Conservation (phyloP, 2,888 invertebrate genomes). For the Dynastes grantii region DNA sequence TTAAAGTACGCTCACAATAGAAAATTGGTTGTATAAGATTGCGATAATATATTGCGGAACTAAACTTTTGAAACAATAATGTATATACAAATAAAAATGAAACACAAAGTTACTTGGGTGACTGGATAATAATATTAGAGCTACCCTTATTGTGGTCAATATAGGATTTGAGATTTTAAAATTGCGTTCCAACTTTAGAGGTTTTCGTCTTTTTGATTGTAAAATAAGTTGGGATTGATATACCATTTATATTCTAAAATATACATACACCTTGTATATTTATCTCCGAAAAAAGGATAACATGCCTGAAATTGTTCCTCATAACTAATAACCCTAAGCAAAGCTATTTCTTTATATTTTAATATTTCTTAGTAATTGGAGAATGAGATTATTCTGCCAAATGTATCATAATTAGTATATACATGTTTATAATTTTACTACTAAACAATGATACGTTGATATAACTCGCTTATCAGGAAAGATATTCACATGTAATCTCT, state of each 20-base stretch:
- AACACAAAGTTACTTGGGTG: not conserved
- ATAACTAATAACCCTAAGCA: too few species aligned
- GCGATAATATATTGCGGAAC: not conserved
- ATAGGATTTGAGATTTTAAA: not conserved
- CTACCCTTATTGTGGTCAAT: conserved; percentile 1
- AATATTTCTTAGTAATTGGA: too few species aligned
- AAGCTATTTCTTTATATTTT: not conserved
- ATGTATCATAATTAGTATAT: not conserved
- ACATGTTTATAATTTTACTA: conserved; percentile 13
- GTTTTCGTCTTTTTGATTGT: not conserved
- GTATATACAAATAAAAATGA: not conserved
- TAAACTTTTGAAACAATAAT: not conserved
- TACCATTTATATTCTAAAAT: too few species aligned
- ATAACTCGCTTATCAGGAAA: conserved; percentile 45
- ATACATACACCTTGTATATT: too few species aligned
- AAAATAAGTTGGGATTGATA: not conserved
- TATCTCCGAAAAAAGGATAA: too few species aligned
- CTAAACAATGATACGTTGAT: conserved; percentile 18
- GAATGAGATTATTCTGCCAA: not conserved
- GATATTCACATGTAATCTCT: conserved; percentile 51
- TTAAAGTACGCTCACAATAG: conserved; percentile 8
- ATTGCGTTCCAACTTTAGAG: not conserved
- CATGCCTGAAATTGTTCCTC: too few species aligned
- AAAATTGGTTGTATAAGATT: conserved; percentile 19
- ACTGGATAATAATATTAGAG: conserved; percentile 1